phyloP scores from a whole-genome alignment of 2,113 vertebrate species.

The Xenotilapia longispinis region DNA sequence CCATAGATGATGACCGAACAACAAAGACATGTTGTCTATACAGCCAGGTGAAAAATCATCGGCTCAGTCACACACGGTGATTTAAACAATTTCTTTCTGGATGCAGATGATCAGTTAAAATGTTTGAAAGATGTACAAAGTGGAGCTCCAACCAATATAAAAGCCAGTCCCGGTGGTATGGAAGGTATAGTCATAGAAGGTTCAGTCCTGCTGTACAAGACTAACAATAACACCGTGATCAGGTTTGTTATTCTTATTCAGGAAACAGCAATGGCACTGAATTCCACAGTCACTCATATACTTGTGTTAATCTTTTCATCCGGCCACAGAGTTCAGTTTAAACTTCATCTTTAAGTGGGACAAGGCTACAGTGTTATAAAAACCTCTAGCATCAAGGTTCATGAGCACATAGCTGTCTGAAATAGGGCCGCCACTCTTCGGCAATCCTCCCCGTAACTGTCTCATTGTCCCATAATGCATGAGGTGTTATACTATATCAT shows the following conservation, averaged over 20 bases:
- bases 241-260: neutral
- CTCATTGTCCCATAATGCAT: neutral
- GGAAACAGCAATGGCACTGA: neutral
- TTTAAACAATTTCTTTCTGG: neutral
- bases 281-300: neutral
- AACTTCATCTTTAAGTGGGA: neutral
- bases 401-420: neutral
- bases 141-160: neutral
- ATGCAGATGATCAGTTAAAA: neutral
- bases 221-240: neutral
- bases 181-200: neutral
- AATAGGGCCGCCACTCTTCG: neutral
- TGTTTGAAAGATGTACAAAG: neutral
- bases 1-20: neutral
- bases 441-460: neutral
- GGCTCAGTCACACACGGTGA: neutral
- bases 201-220: neutral
- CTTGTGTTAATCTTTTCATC: neutral
- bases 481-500: neutral
- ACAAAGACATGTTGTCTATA: neutral
- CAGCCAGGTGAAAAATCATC: neutral
- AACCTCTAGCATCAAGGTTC: neutral
- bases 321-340: neutral
- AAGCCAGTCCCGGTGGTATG: neutral
- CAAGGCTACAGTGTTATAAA: neutral